Evolutionary conservation across 2,797 vertebrate genomes (phyloP).

Genomic region (Tarsius wallacei): DNA sequence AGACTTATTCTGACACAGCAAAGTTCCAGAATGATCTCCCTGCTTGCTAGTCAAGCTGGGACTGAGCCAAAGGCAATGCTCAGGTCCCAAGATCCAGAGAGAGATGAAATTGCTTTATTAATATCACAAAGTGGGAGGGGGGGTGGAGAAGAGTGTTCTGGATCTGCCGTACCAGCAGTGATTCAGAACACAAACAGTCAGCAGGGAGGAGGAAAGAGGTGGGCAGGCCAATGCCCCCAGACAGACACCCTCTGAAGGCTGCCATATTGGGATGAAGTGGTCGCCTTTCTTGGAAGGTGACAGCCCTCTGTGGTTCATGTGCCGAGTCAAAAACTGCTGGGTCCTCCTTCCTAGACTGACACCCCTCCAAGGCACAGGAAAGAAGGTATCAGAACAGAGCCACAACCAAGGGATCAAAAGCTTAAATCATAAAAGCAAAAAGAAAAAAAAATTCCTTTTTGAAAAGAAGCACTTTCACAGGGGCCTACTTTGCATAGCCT

Average conservation of each 20-base stretch:
- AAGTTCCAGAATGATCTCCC: conserved; percentile 9
- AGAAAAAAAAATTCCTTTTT: background rate
- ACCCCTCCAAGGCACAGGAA: conserved; percentile 18
- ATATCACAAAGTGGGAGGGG: background rate
- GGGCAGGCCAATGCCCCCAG: no score
- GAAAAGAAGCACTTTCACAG: background rate
- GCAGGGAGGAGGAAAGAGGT: background rate
- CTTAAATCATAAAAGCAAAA: conserved; percentile 31
- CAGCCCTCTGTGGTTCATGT: background rate
- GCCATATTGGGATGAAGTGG: background rate
- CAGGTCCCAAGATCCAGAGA: background rate
- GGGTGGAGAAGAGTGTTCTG: background rate
- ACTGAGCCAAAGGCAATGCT: background rate
- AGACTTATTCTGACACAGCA: background rate
- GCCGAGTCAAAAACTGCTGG: background rate
- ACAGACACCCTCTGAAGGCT: background rate
- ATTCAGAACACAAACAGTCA: background rate
- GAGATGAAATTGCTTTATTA: conserved; percentile 36
- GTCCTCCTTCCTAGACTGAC: background rate
- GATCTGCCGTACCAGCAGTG: background rate
- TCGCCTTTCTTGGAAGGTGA: background rate
- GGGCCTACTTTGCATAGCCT: background rate
- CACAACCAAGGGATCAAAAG: conserved; percentile 37
- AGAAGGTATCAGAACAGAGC: conserved; percentile 45
- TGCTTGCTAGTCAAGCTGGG: background rate